These are phyloP conservation scores for Lagopus leucura DNA, from an alignment of 2,113 vertebrate species.

Conservation along the genomic window DNA sequence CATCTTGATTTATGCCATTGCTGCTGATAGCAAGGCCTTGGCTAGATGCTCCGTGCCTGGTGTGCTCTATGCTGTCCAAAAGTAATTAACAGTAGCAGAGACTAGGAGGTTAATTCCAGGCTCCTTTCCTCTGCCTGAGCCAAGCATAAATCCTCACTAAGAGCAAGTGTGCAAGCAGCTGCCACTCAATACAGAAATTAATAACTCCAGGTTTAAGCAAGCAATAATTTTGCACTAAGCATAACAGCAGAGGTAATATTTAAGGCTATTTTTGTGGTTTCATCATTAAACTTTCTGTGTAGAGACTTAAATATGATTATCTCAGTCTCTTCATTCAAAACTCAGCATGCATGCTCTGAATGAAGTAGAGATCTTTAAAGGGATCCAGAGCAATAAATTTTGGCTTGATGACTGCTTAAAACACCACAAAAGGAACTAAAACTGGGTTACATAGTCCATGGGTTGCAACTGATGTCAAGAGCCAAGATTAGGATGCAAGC, in stretches of 20 bases:
- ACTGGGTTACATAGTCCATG: too few relatives aligned
- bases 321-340: background rate
- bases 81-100: slow-evolving; percentile 37
- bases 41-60: background rate
- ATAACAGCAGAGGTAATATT: background rate
- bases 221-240: background rate
- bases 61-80: background rate
- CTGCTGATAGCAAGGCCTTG: background rate
- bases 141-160: background rate
- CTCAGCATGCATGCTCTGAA: background rate
- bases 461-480: background rate
- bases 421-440: too few relatives aligned
- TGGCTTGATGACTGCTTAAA: too few relatives aligned
- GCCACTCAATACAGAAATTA: background rate
- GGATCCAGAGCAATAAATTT: background rate
- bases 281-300: background rate
- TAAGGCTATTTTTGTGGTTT: background rate
- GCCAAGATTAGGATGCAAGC: background rate
- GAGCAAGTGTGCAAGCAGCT: background rate
- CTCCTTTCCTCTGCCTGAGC: background rate
- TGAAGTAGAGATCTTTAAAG: background rate
- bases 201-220: background rate
- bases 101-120: slow-evolving; percentile 32
- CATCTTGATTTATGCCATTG: slow-evolving; percentile 18
- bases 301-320: background rate